Evolutionary conservation across 2,888 invertebrate species (phyloP).

Genomic region (Dendrolimus pini): DNA sequence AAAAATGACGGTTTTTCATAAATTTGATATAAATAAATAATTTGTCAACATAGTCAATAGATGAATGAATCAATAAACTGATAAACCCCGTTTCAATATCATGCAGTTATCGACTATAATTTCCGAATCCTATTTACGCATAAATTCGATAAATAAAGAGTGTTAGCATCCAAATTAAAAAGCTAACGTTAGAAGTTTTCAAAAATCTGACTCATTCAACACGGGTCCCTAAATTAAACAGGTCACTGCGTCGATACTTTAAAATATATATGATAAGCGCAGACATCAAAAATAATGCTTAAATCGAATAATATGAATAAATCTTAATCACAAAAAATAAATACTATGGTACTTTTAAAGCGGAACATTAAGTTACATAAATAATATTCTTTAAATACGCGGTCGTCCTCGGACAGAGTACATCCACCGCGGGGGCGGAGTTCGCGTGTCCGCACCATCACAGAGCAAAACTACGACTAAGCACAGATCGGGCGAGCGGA

Average conservation of each 20-base stretch:
- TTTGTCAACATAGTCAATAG: no score
- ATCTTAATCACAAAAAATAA: constrained; percentile 56
- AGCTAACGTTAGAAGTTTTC: no score
- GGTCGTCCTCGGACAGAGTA: constrained; percentile 4
- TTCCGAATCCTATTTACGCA: no score
- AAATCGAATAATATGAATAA: constrained; percentile 43
- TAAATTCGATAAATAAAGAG: no score
- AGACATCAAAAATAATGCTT: constrained; percentile 35
- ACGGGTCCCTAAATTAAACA: not conserved
- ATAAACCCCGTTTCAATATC: no score
- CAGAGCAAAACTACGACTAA: constrained; percentile 62
- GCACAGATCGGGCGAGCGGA: constrained; percentile 17
- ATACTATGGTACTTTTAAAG: constrained; percentile 67
- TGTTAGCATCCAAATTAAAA: no score
- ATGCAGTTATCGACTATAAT: no score
- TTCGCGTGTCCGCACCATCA: constrained; percentile 57
- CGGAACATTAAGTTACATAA: constrained; percentile 55
- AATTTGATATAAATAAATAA: no score
- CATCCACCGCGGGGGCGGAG: constrained; percentile 4
- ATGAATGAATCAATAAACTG: no score
- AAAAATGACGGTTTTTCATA: no score
- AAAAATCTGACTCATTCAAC: not conserved
- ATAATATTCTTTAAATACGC: constrained; percentile 20
- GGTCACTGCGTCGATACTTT: not conserved
- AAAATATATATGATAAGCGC: constrained; percentile 28